phyloP scores from a whole-genome alignment of 2,888 invertebrate genomes.

The Chouioia cunea region DNA sequence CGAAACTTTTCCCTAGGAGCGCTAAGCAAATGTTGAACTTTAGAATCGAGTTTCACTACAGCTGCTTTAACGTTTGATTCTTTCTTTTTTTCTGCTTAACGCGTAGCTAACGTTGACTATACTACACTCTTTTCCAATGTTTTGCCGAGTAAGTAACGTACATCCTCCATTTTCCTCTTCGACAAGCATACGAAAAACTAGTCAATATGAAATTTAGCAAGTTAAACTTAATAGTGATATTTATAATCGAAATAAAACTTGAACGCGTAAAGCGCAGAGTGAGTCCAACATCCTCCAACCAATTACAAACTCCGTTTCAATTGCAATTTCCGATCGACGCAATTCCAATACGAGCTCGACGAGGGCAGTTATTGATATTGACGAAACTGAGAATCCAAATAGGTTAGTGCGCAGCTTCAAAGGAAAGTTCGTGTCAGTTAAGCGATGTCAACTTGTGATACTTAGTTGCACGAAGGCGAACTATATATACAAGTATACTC shows the following conservation, averaged over 20 bases:
- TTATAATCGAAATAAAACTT: background rate
- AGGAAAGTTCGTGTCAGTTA: background rate
- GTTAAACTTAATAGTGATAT: background rate
- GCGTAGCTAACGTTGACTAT: slow-evolving; percentile 12
- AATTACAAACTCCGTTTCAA: too few relatives aligned
- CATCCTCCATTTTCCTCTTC: too few relatives aligned
- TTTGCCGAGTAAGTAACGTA: background rate
- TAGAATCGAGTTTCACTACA: slow-evolving; percentile 21
- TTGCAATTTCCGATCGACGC: too few relatives aligned
- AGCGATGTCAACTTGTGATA: too few relatives aligned
- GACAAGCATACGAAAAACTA: too few relatives aligned
- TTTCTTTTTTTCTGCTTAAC: slow-evolving; percentile 23
- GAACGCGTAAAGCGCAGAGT: too few relatives aligned
- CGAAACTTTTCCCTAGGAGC: slow-evolving; percentile 27
- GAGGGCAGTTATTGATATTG: background rate
- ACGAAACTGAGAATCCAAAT: background rate
- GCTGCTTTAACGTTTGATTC: slow-evolving; percentile 20
- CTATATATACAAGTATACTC: too few relatives aligned
- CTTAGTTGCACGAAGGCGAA: too few relatives aligned
- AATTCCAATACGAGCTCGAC: too few relatives aligned
- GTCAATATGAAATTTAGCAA: too few relatives aligned
- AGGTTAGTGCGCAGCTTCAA: background rate
- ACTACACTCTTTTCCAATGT: slow-evolving; percentile 1
- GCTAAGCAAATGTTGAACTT: slow-evolving; percentile 33
- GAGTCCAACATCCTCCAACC: too few relatives aligned